These are phyloP conservation scores for Drosophila borealis DNA, from an alignment of 2,888 invertebrate species.

Conservation along the genomic window DNA sequence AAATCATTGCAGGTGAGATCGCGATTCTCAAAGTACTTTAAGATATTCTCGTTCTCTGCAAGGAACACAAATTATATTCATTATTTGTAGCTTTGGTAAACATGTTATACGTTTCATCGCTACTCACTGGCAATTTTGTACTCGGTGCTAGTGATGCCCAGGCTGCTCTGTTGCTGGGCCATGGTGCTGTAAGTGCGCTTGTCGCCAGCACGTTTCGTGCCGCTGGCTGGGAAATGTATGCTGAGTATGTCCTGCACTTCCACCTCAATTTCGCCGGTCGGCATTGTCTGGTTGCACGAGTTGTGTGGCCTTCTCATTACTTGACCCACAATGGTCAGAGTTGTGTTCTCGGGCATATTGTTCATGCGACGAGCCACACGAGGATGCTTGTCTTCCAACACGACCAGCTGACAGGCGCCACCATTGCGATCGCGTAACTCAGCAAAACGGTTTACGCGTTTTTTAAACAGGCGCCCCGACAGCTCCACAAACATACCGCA, in stretches of 20 bases:
- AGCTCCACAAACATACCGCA: conserved; percentile 87
- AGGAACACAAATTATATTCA: not conserved
- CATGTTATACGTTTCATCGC: not conserved
- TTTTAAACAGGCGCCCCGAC: conserved; percentile 88
- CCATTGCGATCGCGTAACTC: conserved; percentile 88
- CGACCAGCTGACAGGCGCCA: conserved; percentile 87
- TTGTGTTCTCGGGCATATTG: conserved; percentile 85
- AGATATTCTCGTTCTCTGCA: conserved; percentile 82
- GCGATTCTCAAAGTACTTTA: conserved; percentile 85
- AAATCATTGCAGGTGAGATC: conserved; percentile 85
- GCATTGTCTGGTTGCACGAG: conserved; percentile 84
- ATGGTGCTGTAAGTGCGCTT: conserved; percentile 84
- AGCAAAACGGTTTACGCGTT: conserved; percentile 87
- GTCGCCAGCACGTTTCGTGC: conserved; percentile 76
- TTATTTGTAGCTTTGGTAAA: too few relatives aligned
- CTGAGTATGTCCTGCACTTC: conserved; percentile 84
- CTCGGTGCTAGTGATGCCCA: conserved; percentile 85
- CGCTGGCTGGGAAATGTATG: conserved; percentile 72
- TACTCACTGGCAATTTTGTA: conserved; percentile 84
- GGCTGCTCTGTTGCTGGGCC: conserved; percentile 71
- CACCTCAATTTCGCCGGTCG: conserved; percentile 85
- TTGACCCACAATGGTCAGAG: conserved; percentile 83
- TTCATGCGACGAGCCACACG: conserved; percentile 84
- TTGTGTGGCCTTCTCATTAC: conserved; percentile 82
- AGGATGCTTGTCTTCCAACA: conserved; percentile 83